Conservation (phyloP, 64 coral and sea anemone genomes). For the Montipora efflorescens region DNA sequence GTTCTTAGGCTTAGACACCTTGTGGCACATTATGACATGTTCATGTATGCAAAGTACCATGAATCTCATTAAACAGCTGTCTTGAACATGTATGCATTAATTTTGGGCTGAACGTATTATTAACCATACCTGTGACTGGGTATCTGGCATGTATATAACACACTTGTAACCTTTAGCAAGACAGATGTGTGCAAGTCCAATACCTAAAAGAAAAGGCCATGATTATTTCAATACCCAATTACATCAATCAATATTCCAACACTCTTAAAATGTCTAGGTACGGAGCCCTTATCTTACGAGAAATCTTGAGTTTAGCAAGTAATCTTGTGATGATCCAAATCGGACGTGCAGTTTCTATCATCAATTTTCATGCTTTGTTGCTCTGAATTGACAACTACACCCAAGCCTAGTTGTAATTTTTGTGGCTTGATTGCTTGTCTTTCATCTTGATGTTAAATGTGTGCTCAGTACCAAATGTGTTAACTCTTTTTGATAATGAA, state of each 20-base stretch:
- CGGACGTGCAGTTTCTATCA: background rate
- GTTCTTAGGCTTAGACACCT: no score
- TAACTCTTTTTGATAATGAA: no score
- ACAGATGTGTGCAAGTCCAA: conserved; percentile 97
- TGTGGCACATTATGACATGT: no score
- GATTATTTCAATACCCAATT: background rate
- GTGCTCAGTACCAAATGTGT: no score
- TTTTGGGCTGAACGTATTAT: background rate
- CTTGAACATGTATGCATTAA: background rate
- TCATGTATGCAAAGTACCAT: no score
- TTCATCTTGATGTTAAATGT: no score
- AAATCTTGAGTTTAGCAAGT: background rate
- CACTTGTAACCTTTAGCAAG: conserved; percentile 97
- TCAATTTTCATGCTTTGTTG: background rate
- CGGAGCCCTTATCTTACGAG: background rate
- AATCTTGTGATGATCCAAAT: background rate
- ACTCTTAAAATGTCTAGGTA: background rate
- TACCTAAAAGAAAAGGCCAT: conserved; percentile 59
- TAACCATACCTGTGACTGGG: conserved; percentile 88
- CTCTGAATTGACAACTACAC: no score
- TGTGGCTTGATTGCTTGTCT: no score
- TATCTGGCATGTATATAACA: conserved; percentile 97
- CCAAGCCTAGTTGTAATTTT: no score
- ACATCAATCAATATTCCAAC: background rate
- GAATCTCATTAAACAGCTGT: no score